A percentile compares a stretch with the other conserved stretches of the same genome.
Evolutionary conservation across 2,888 invertebrate genomes (phyloP).

Genomic region (Crossocerus cetratus): DNA sequence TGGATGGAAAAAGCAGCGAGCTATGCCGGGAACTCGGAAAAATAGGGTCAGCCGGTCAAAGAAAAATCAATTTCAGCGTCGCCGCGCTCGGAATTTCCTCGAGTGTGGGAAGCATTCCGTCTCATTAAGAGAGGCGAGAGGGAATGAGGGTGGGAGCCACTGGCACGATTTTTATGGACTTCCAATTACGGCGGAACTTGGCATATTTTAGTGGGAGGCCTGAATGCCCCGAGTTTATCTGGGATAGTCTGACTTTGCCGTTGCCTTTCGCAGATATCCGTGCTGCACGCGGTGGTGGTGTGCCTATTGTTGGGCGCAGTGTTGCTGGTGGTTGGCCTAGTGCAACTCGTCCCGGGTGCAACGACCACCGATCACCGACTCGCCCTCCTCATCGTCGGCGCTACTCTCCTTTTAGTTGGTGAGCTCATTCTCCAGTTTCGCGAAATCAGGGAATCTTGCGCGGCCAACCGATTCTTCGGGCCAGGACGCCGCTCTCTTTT

Average conservation of each 20-base stretch:
- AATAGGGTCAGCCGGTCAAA: background rate
- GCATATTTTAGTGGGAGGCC: background rate
- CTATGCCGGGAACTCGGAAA: background rate
- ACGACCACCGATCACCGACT: constrained; percentile 87
- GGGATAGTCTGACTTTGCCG: constrained; percentile 13
- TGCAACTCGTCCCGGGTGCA: constrained; percentile 87
- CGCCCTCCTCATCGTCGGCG: constrained; percentile 84
- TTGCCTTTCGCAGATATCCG: constrained; percentile 80
- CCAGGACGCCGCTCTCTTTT: constrained; percentile 1
- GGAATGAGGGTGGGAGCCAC: background rate
- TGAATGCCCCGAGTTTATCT: background rate
- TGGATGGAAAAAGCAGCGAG: background rate
- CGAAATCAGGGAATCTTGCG: background rate
- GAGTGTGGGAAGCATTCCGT: background rate
- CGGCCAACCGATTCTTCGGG: constrained; percentile 6
- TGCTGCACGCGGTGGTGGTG: constrained; percentile 86
- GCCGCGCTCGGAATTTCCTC: background rate
- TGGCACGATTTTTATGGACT: background rate
- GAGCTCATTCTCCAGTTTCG: constrained; percentile 29
- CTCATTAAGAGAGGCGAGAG: background rate
- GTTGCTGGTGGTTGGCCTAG: constrained; percentile 86
- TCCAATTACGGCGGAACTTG: background rate
- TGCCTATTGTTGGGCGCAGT: constrained; percentile 86
- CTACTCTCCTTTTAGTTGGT: constrained; percentile 82
- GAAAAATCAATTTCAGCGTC: background rate